phyloP scores from a whole-genome alignment of 2,797 vertebrate genomes.

The Lemur catta region DNA sequence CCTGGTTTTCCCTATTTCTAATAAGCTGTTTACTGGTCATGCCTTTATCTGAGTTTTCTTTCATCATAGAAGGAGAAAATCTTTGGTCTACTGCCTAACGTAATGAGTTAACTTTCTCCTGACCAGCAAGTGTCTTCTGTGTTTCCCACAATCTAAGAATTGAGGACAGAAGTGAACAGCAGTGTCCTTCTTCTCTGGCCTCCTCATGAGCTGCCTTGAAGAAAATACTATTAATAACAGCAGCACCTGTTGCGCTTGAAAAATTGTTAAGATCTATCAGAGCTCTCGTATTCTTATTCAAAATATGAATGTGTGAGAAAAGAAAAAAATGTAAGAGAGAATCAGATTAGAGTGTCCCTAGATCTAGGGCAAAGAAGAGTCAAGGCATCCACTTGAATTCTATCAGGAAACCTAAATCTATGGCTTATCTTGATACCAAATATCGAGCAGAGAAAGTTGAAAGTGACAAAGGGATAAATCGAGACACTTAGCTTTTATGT shows the following conservation, averaged over 20 bases:
- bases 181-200: not conserved
- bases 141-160: not conserved
- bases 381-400: not conserved
- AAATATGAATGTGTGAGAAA: not conserved
- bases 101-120: not conserved
- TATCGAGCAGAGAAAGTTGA: not conserved
- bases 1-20: not conserved
- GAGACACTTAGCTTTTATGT: constrained; percentile 33
- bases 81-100: not conserved
- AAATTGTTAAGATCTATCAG: not conserved
- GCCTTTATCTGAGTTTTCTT: not conserved
- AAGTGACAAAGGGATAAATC: not conserved
- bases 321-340: not conserved
- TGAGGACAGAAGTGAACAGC: not conserved
- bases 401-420: not conserved
- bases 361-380: not conserved
- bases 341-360: not conserved
- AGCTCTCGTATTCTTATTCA: not conserved
- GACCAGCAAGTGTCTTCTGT: not conserved
- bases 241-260: not conserved
- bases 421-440: constrained; percentile 10
- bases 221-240: not conserved
- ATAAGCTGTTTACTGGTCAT: not conserved
- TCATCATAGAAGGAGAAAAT: not conserved
- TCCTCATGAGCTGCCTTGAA: not conserved